phyloP scores from a whole-genome alignment of 2,888 invertebrate species.

The Euclidia mi region DNA sequence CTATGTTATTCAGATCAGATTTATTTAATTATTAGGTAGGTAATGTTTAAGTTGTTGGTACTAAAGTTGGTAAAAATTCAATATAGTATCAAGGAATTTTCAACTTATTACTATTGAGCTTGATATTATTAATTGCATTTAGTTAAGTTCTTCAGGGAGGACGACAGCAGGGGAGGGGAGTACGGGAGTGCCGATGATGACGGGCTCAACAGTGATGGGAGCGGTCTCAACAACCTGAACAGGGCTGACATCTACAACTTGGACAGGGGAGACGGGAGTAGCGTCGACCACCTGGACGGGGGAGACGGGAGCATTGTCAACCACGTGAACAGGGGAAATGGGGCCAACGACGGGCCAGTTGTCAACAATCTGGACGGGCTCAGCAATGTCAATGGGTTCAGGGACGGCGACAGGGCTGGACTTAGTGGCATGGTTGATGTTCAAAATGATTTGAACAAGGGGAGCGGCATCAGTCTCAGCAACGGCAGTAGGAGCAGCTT shows the following conservation, averaged over 20 bases:
- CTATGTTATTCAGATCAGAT: too few relatives aligned
- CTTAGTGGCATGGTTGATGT: slow-evolving; percentile 52
- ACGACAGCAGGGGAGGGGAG: slow-evolving; percentile 61
- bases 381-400: slow-evolving; percentile 14
- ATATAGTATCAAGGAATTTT: too few relatives aligned
- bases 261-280: slow-evolving; percentile 34
- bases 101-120: too few relatives aligned
- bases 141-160: slow-evolving; percentile 68
- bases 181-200: slow-evolving; percentile 57
- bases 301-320: slow-evolving; percentile 19
- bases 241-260: slow-evolving; percentile 1
- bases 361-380: slow-evolving; percentile 3
- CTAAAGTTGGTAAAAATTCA: too few relatives aligned
- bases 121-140: too few relatives aligned
- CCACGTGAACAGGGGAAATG: slow-evolving; percentile 18
- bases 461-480: slow-evolving; percentile 42
- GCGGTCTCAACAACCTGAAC: slow-evolving; percentile 21
- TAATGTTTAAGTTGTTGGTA: too few relatives aligned
- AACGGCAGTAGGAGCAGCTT: background rate
- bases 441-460: slow-evolving; percentile 66
- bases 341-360: slow-evolving; percentile 17
- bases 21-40: too few relatives aligned
- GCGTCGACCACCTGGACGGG: slow-evolving; percentile 22
- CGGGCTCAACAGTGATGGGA: slow-evolving; percentile 49
- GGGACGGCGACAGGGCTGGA: slow-evolving; percentile 28